Evolutionary conservation across 2,888 invertebrate genomes (phyloP), one percentile per base, ranked within the genome.

Genomic region (Lochmaea crataegi): DNA sequence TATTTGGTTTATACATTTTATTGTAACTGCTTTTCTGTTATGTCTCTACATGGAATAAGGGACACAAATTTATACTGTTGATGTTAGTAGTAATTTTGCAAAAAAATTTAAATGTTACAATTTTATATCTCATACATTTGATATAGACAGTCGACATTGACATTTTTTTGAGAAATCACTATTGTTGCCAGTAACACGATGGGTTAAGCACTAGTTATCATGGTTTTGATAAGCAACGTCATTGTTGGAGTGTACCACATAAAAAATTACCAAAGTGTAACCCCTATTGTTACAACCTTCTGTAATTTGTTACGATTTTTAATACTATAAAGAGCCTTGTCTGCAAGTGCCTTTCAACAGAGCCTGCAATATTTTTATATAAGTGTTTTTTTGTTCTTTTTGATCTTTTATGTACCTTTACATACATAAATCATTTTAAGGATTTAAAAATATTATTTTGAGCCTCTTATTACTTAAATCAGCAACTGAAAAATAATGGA

Each of bases 321-420:
- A 48, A 48, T 48, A 14, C n/a, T 14, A 48, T 14, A 48, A 65
- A 32, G 65, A 51, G 56, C 66, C 56, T 56, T 56, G 6, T 41
- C n/a, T 56, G 38, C 56, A 57, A 66, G 66, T 66, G 66, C 66
- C 66, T 66, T 26, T 70, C 2, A 10, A 48, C 48, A 45, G 12
- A 63, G 22, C 3, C 18, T 69, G 51, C 61, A 61, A 69, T 51
- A 69, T 61, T 61, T 57, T 61, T 18, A 7, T 18, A 7, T 32
- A 26, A 18, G 41, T 26, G 63, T 65, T 58, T 57, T 64, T 64
- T 63, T 51, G 56, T 69, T 42, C 41, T 69, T 63, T 63, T 68
- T 6, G 7, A 42, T 22, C 57, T 68, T 51, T 69, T 69, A 69
- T 69, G 69, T 69, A 69, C 69, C 63, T 69, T 57, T 71, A 71